Conservation (phyloP, 2,888 invertebrate species). For the Limenitis camilla region DNA sequence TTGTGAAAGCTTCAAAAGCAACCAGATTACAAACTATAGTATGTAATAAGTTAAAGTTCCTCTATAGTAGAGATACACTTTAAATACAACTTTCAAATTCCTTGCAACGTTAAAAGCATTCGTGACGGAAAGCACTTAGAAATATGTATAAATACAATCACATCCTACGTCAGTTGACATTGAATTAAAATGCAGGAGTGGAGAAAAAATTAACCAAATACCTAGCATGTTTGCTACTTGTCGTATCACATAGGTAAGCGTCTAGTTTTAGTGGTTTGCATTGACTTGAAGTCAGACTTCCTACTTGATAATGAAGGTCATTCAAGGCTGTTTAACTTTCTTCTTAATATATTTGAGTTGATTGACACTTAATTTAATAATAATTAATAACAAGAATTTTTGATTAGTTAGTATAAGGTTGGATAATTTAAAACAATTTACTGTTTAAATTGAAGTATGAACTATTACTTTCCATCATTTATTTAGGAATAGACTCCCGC, state of each 20-base stretch:
- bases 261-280: constrained; percentile 37
- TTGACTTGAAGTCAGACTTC: constrained; percentile 36
- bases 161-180: constrained; percentile 11
- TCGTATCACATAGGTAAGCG: constrained; percentile 12
- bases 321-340: constrained; percentile 6
- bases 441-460: too few relatives aligned
- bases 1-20: too few relatives aligned
- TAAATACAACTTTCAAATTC: constrained; percentile 16
- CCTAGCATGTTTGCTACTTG: constrained; percentile 2
- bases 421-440: too few relatives aligned
- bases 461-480: too few relatives aligned
- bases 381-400: too few relatives aligned
- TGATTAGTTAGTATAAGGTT: too few relatives aligned
- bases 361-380: too few relatives aligned
- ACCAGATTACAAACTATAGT: too few relatives aligned
- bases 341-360: not conserved
- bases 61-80: not conserved
- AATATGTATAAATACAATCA: not conserved
- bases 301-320: constrained; percentile 22
- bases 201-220: constrained; percentile 3
- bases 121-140: not conserved
- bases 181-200: constrained; percentile 13
- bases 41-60: not conserved
- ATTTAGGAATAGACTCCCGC: too few relatives aligned
- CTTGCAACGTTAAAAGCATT: not conserved